Base-by-base conservation (phyloP, 2,888 invertebrate genomes). In the Epirrhoe alternata region DNA sequence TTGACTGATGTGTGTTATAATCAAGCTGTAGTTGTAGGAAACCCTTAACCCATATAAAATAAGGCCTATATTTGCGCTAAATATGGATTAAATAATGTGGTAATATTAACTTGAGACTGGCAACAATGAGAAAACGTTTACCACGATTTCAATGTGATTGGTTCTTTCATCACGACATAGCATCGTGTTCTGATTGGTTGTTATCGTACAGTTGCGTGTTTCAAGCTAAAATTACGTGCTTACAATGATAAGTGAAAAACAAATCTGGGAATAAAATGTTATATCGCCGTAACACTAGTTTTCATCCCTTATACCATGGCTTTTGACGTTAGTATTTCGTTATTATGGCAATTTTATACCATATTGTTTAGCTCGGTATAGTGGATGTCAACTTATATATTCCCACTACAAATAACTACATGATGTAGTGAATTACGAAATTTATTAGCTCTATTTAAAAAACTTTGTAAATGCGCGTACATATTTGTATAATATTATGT, bases 41-140 rank as follows among this genome's bases (percentile, higher is more conserved):
- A 49, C 65, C 67, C 67, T 54, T 64, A 64, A 64, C 68, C 68
- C 62, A 56, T 65, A 52, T n/a, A 65, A 58, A 47, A 64, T 59
- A 64, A 61, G 64, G 68, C 52, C 56, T 56, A 65, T 47, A 53
- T 64, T 68, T 56, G 56, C 54, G 61, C 53, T 68, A 52, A 62
- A 62, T 55, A 61, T 31, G 16, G n/a, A 50, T 51, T 38, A 56
- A 38, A 7, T 7, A 53, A 50, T 53, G 54, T 6, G 5, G 30
- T 16, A 52, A 55, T 59, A 64, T 64, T 68, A 38, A 51, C 62
- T 56, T 35, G 60, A 61, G 7, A 47, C 56, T 33, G 14, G 35
- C 35, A 59, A 45, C 54, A 49, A 10, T 45, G 14, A 45, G 2
- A 31, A n/a, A 6, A 1, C 7, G 12, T 47, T n/a, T 16, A 31